Evolutionary conservation across 92 coral and sea anemone genomes (phyloP).

Genomic region (Phymanthus crucifer): DNA sequence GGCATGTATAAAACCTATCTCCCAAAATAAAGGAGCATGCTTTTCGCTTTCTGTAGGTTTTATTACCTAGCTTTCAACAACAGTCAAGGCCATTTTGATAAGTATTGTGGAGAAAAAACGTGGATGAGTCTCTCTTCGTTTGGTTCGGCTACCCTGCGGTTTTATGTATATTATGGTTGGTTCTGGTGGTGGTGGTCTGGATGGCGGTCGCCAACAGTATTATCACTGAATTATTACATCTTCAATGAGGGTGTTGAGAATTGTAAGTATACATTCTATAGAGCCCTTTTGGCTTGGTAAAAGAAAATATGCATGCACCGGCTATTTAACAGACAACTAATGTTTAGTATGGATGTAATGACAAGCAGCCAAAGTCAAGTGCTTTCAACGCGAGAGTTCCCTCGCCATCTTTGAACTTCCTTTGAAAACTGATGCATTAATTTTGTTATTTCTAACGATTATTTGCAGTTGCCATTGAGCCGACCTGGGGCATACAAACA

Average conservation of each 20-base stretch:
- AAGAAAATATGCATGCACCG: too few species aligned
- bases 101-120: neutral
- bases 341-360: too few species aligned
- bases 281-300: neutral
- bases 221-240: neutral
- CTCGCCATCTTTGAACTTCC: too few species aligned
- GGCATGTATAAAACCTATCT: too few species aligned
- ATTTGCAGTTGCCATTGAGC: neutral
- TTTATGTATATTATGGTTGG: neutral
- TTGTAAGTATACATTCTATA: neutral
- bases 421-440: neutral
- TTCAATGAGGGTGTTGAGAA: neutral
- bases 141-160: conserved; percentile 1
- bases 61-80: neutral
- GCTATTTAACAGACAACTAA: too few species aligned
- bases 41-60: neutral
- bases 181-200: conserved; percentile 7
- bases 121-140: neutral
- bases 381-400: too few species aligned
- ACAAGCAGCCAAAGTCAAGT: too few species aligned
- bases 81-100: neutral
- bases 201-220: neutral
- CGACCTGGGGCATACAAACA: neutral
- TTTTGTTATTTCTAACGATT: neutral
- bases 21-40: neutral